Evolutionary conservation across 2,888 invertebrate genomes (phyloP).

Genomic region (Hirtodrosophila confusa): DNA sequence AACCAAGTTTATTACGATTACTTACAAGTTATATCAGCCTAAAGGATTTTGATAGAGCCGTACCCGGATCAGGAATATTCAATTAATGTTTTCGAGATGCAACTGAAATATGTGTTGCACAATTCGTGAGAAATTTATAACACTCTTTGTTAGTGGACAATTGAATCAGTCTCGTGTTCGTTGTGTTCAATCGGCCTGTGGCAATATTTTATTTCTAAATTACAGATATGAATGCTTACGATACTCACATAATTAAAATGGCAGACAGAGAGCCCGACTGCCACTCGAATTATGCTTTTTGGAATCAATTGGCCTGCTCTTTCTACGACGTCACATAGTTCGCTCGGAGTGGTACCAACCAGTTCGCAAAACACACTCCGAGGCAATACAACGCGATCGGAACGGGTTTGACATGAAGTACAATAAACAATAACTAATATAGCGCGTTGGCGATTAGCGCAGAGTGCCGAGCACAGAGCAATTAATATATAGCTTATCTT

Average conservation of each 20-base stretch:
- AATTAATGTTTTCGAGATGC: too few species aligned
- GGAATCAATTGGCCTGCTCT: slow-evolving; percentile 3
- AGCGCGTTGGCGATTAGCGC: slow-evolving; percentile 28
- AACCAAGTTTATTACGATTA: too few species aligned
- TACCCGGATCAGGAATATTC: too few species aligned
- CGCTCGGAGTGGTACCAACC: slow-evolving; percentile 32
- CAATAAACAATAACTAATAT: slow-evolving; percentile 16
- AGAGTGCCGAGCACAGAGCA: background rate
- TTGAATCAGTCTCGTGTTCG: slow-evolving; percentile 21
- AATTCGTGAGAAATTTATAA: background rate
- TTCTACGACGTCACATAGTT: slow-evolving; percentile 6
- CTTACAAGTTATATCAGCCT: too few species aligned
- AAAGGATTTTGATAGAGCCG: too few species aligned
- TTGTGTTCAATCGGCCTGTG: slow-evolving; percentile 17
- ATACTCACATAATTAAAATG: slow-evolving; percentile 35
- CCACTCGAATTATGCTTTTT: background rate
- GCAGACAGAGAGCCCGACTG: slow-evolving; percentile 18
- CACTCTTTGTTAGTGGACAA: background rate
- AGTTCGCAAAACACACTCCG: slow-evolving; percentile 54
- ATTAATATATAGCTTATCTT: background rate
- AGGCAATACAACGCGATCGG: slow-evolving; percentile 37
- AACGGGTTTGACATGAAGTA: slow-evolving; percentile 56
- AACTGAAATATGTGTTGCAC: background rate
- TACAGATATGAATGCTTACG: slow-evolving; percentile 17
- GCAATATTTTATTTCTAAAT: slow-evolving; percentile 23